A percentile compares a stretch with the other conserved stretches of the same genome.
These are phyloP conservation scores for Drosophila vallismaia DNA, from an alignment of 2,888 invertebrate genomes.

Conservation along the genomic window DNA sequence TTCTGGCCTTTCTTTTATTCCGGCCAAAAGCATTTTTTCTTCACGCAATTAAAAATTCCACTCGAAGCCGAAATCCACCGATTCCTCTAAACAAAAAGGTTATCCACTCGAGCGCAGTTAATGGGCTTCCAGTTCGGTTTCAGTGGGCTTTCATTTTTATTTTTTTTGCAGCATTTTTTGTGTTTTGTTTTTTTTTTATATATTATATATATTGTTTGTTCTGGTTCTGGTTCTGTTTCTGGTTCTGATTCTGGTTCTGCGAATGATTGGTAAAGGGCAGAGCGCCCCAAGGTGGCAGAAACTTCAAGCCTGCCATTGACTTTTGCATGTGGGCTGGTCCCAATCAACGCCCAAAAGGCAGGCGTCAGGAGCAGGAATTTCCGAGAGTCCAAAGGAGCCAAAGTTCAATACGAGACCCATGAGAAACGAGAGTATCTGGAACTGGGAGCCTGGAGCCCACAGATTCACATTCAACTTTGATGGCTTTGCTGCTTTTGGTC, in stretches of 20 bases:
- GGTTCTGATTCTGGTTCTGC: conserved; percentile 45
- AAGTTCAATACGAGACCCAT: conserved; percentile 38
- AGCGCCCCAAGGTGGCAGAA: conserved; percentile 43
- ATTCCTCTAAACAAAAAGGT: conserved; percentile 34
- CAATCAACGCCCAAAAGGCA: conserved; percentile 55
- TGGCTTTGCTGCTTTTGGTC: conserved; percentile 67
- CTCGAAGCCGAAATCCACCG: conserved; percentile 9
- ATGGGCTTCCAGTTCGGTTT: conserved; percentile 57
- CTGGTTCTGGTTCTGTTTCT: conserved; percentile 44
- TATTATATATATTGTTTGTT: conserved; percentile 18
- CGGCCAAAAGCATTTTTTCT: conserved; percentile 13
- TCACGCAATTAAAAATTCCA: conserved; percentile 55
- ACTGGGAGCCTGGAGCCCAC: conserved; percentile 5
- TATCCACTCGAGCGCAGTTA: conserved; percentile 71
- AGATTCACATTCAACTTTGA: conserved; percentile 62
- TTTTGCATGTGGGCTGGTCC: conserved; percentile 53
- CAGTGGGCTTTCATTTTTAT: conserved; percentile 44
- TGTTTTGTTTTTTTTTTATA: conserved; percentile 4
- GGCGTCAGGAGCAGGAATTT: not conserved
- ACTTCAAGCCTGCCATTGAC: conserved; percentile 55
- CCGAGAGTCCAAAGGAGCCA: not conserved
- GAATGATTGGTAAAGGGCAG: conserved; percentile 61
- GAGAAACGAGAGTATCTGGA: conserved; percentile 23
- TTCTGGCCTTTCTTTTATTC: conserved; percentile 16
- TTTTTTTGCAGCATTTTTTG: conserved; percentile 11